A percentile compares a stretch with the other conserved stretches of the same genome.
Conservation (phyloP, 2,888 invertebrate genomes). For the Corbicula japonica region DNA sequence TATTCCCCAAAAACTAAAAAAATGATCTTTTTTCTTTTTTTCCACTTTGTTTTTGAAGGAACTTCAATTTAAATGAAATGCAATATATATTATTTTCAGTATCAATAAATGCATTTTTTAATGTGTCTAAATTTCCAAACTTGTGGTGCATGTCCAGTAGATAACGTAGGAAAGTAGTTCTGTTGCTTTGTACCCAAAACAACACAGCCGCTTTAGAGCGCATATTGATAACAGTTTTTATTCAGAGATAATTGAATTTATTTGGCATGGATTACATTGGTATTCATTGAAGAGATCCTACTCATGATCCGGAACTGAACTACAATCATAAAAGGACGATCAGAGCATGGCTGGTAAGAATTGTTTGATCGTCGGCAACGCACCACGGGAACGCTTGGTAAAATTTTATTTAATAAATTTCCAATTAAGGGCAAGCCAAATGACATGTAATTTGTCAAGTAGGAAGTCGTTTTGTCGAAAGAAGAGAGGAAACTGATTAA, state of each 20-base stretch:
- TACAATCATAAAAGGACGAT: slow-evolving; percentile 40
- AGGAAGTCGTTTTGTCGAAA: slow-evolving; percentile 61
- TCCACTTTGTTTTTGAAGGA: no score
- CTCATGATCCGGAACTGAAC: slow-evolving; percentile 43
- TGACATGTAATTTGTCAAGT: slow-evolving; percentile 82
- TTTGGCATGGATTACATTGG: slow-evolving; percentile 62
- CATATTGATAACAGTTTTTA: slow-evolving; percentile 81
- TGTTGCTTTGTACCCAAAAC: no score
- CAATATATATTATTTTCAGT: no score
- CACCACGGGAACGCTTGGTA: slow-evolving; percentile 50
- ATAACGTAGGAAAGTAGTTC: background rate
- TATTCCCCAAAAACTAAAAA: no score
- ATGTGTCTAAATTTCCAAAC: no score
- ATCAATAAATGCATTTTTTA: no score
- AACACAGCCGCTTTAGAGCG: no score
- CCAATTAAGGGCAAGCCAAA: slow-evolving; percentile 77
- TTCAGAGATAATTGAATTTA: slow-evolving; percentile 73
- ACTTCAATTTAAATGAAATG: no score
- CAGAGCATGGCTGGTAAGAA: slow-evolving; percentile 24
- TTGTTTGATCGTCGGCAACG: slow-evolving; percentile 30
- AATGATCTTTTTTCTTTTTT: no score
- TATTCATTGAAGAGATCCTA: slow-evolving; percentile 52
- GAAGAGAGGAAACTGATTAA: slow-evolving; percentile 57
- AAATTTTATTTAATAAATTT: slow-evolving; percentile 82
- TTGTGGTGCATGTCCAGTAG: no score